Evolutionary conservation across 2,113 vertebrate genomes (phyloP), one percentile per base, ranked within the genome.

Genomic region (Colaptes auratus): DNA sequence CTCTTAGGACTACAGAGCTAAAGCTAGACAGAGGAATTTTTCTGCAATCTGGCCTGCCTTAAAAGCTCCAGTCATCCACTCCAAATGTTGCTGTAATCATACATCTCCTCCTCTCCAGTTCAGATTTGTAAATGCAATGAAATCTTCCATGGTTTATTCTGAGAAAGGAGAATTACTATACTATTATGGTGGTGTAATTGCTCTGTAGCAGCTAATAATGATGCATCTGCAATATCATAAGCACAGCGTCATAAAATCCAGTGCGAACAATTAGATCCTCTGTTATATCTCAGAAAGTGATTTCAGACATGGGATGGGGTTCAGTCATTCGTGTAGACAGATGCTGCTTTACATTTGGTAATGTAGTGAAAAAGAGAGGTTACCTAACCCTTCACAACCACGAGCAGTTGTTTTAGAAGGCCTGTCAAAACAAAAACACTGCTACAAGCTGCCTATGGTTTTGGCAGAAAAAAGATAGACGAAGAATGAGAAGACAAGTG

Each of bases 151-250:
- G 69, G 65, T 83, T 86, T 81, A 46, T 78, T 83, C 70, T 86
- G 61, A 94, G 61, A 90, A 91, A 46, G 39, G 53, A 83, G 76
- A 86, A 95, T 95, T 69, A 36, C 53, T 83, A 1, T 60, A 30
- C 28, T 79, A 77, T 55, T 75, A 88, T 79, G 70, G 65, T 67
- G 27, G 33, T 69, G 50, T 79, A 94, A 92, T 95, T 91, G 65
- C 60, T 93, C 48, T 63, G 3, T 78, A 91, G 92, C 63, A 90
- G 77, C 86, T 95, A 93, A 94, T 88, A 95, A 93, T 83, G 58
- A 74, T 88, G 33, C 56, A 80, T 90, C 82, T 83, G 94, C 65
- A 78, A 24, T 86, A 82, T 93, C 73, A 71, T 86, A 83, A 75
- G 73, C 46, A 46, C 33, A 28, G 44, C 16, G 35, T 65, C 88